phyloP scores from a whole-genome alignment of 2,113 vertebrate genomes.

The Penelope pileata region DNA sequence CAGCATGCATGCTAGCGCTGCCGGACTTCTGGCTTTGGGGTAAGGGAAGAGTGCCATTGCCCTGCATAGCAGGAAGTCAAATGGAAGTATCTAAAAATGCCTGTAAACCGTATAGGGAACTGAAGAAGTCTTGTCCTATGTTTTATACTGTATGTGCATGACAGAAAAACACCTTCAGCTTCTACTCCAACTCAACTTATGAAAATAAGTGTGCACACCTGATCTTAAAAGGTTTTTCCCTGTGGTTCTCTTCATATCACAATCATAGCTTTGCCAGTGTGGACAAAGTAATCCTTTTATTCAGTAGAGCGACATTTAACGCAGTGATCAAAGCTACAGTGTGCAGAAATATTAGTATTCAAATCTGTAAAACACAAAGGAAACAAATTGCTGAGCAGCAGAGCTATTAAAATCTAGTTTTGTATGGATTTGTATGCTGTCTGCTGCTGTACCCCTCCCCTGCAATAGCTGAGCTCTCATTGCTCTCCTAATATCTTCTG shows the following conservation, averaged over 20 bases:
- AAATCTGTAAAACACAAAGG: constrained; percentile 36
- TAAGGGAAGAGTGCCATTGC: neutral
- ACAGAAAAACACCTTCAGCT: neutral
- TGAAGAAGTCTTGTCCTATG: neutral
- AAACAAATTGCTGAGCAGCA: constrained; percentile 5
- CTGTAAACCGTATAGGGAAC: neutral
- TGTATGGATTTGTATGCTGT: neutral
- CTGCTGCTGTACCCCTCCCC: neutral
- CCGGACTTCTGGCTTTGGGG: neutral
- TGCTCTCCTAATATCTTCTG: neutral
- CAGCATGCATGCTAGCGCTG: neutral
- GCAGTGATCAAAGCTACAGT: constrained; percentile 43
- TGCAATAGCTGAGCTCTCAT: neutral
- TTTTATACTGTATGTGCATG: neutral
- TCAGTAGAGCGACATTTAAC: constrained; percentile 24
- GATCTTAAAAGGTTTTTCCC: constrained; percentile 50
- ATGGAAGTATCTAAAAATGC: neutral
- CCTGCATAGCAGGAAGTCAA: neutral
- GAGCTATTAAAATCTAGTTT: constrained; percentile 14
- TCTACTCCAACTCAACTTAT: neutral
- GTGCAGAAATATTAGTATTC: constrained; percentile 38
- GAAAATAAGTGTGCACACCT: neutral
- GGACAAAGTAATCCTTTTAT: constrained; percentile 48
- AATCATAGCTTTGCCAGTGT: neutral
- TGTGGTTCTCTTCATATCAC: neutral